Base-by-base conservation (phyloP, 2,797 vertebrate species). In the Mormyrus proboscirostris region DNA sequence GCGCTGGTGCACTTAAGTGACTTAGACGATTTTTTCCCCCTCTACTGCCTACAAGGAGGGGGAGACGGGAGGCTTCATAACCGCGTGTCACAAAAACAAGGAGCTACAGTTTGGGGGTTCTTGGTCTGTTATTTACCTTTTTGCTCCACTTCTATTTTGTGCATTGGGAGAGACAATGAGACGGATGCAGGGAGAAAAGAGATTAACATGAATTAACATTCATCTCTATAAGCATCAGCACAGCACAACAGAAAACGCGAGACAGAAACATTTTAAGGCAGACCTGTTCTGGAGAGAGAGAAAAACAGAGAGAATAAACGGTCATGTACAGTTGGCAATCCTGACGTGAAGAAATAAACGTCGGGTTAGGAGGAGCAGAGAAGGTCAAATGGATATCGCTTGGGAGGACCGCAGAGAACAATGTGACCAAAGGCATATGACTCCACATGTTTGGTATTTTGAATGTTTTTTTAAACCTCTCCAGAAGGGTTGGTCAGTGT, bases 141-240 rank as follows among this genome's bases (percentile, higher is more conserved):
- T 99, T 99, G 98, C 96, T 99, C 98, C 98, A 99, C 98, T 99
- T 99, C 98, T 99, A 99, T 99, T 99, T 99, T 98, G 98, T 97
- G 98, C 98, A 97, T 97, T 96, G 96, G 97, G 97, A 97, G 97
- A 97, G 95, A 98, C 97, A 96, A 95, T 95, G 94, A 96, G 96
- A 96, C 97, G 97, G 97, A 96, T 96, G 97, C 97, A 97, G 97
- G 97, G 97, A 96, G 98, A 97, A 98, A 96, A 98, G 98, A 98
- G 97, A 97, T 99, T 99, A 99, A 98, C 97, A 97, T 95, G 97
- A 97, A 97, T 97, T 96, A 98, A 94, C 95, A 96, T 96, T 96
- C 95, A 96, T 94, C 88, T 94, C 93, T 95, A 95, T 94, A 76
- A 95, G 95, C 92, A 93, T 96, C 57, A 41, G 55, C 51, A 96